Percentiles rank a stretch among this genome's conserved stretches.
These are phyloP conservation scores for Noctua janthina DNA, from an alignment of 2,888 invertebrate genomes.

Conservation along the genomic window DNA sequence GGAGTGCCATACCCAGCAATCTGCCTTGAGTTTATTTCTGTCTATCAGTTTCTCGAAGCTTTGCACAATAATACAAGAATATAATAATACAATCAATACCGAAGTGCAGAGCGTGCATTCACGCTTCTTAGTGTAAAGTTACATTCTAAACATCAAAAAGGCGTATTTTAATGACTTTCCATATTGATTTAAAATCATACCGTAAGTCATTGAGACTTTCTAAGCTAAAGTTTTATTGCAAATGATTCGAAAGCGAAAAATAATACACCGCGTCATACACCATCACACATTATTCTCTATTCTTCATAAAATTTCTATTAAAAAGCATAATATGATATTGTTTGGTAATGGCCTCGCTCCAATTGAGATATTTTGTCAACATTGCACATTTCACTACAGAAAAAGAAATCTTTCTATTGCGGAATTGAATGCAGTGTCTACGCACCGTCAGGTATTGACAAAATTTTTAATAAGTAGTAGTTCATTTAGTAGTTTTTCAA, in stretches of 20 bases:
- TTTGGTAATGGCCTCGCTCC: constrained; percentile 70
- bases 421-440: constrained; percentile 49
- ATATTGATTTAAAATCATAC: constrained; percentile 38
- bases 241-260: constrained; percentile 53
- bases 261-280: constrained; percentile 19
- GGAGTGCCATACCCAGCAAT: constrained; percentile 69
- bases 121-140: constrained; percentile 24
- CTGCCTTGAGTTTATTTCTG: constrained; percentile 68
- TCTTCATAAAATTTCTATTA: constrained; percentile 29
- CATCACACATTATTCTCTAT: constrained; percentile 34
- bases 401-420: constrained; percentile 56
- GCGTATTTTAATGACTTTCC: constrained; percentile 24
- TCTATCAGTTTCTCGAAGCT: constrained; percentile 66
- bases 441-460: constrained; percentile 43
- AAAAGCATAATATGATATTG: constrained; percentile 36
- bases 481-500: too few relatives aligned
- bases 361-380: constrained; percentile 63
- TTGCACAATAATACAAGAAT: constrained; percentile 42
- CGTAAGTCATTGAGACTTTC: constrained; percentile 45
- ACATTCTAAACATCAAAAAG: constrained; percentile 35
- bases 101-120: constrained; percentile 23
- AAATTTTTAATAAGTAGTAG: constrained; percentile 55
- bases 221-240: constrained; percentile 62
- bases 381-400: constrained; percentile 42
- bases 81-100: constrained; percentile 52